These are phyloP conservation scores for Odocoileus virginianus DNA, from an alignment of 2,113 vertebrate species.

Conservation along the genomic window DNA sequence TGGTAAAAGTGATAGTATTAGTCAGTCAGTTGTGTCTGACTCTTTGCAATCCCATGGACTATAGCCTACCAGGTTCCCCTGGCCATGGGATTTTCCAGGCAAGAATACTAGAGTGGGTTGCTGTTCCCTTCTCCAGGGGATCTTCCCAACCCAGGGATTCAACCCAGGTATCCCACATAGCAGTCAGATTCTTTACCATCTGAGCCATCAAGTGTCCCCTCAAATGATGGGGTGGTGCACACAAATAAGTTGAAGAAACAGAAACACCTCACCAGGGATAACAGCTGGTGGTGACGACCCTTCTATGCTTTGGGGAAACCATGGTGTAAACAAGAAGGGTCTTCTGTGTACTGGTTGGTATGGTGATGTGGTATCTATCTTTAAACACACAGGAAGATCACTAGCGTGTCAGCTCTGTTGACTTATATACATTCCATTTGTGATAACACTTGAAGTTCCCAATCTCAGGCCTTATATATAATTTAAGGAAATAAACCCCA, in stretches of 20 bases:
- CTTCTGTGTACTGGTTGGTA: not conserved
- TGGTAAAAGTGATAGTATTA: not conserved
- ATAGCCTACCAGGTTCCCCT: not conserved
- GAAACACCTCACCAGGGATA: not conserved
- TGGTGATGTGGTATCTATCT: not conserved
- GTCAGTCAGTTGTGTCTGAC: not conserved
- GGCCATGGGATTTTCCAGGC: not conserved
- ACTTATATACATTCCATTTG: not conserved
- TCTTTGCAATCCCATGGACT: not conserved
- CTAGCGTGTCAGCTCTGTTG: not conserved
- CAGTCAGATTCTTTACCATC: not conserved
- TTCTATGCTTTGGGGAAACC: not conserved
- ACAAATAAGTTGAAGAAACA: not conserved
- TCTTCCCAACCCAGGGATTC: not conserved
- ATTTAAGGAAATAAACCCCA: not conserved
- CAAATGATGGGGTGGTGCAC: not conserved
- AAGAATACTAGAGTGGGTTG: not conserved
- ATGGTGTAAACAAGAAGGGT: not conserved
- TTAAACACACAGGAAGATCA: not conserved
- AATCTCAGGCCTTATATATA: not conserved
- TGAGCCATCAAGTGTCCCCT: not conserved
- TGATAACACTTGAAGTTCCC: not conserved
- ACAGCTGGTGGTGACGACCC: not conserved
- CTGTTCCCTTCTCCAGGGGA: not conserved
- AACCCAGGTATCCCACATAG: not conserved